These are phyloP conservation scores for Dryococelus australis DNA, from an alignment of 2,888 invertebrate genomes.

Conservation along the genomic window DNA sequence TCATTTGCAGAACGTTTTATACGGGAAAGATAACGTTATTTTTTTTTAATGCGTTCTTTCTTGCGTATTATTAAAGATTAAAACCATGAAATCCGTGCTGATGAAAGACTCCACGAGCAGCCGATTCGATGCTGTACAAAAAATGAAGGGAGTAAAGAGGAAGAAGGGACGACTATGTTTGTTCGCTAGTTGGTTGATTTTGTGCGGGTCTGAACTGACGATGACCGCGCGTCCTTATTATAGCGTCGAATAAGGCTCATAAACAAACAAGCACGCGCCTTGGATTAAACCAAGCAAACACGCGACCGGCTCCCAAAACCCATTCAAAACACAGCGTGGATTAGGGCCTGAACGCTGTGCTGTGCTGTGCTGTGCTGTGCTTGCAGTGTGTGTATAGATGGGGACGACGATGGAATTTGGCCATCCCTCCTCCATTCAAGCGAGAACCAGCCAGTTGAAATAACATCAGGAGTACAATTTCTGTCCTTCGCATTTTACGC, in stretches of 20 bases:
- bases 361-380: too few relatives aligned
- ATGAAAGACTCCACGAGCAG: not conserved
- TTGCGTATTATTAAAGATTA: not conserved
- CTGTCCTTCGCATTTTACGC: too few relatives aligned
- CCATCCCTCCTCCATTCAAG: too few relatives aligned
- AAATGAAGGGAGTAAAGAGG: not conserved
- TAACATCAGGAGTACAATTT: too few relatives aligned
- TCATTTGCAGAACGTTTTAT: too few relatives aligned
- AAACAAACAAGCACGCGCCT: not conserved
- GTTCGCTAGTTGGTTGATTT: not conserved
- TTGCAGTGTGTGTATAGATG: too few relatives aligned
- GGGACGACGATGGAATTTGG: too few relatives aligned
- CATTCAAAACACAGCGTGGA: not conserved
- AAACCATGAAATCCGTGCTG: not conserved
- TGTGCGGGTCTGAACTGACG: not conserved
- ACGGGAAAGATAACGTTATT: too few relatives aligned
- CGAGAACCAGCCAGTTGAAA: too few relatives aligned
- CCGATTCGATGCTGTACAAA: not conserved
- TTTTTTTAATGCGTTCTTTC: too few relatives aligned
- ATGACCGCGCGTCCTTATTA: not conserved
- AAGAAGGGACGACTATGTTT: not conserved
- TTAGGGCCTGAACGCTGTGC: too few relatives aligned
- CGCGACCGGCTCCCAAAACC: not conserved
- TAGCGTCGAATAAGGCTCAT: not conserved
- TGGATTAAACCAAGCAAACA: not conserved